phyloP scores from a whole-genome alignment of 2,888 invertebrate species.

The Microplitis manilae region DNA sequence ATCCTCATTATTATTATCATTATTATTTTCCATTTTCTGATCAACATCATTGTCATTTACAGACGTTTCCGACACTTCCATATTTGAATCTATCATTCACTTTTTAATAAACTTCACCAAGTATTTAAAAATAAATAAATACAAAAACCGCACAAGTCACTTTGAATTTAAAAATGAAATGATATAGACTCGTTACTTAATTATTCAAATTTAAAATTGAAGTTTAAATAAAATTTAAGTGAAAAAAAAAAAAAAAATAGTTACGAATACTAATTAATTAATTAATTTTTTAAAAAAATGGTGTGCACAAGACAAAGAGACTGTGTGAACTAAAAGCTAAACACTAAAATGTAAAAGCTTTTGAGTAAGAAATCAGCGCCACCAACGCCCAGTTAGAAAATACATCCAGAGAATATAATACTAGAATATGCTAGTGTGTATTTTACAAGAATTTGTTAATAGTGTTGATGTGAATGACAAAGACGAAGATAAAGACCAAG shows the following conservation, averaged over 20 bases:
- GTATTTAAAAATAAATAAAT: slow-evolving; percentile 8
- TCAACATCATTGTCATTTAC: slow-evolving; percentile 49
- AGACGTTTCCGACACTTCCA: slow-evolving; percentile 68
- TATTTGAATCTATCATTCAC: slow-evolving; percentile 46
- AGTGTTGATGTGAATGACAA: background rate
- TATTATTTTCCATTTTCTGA: slow-evolving; percentile 39
- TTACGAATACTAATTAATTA: slow-evolving; percentile 19
- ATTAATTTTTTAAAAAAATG: slow-evolving; percentile 16
- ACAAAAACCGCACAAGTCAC: slow-evolving; percentile 7
- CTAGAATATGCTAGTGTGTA: background rate
- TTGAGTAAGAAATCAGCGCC: slow-evolving; percentile 33
- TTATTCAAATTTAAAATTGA: background rate
- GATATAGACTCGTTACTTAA: too few species aligned
- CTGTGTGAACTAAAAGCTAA: slow-evolving; percentile 61
- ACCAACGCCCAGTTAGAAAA: slow-evolving; percentile 29
- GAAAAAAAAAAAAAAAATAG: slow-evolving; percentile 24
- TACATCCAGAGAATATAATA: background rate
- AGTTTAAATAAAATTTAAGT: background rate
- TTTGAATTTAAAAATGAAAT: background rate
- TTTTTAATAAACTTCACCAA: background rate
- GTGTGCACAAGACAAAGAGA: slow-evolving; percentile 64
- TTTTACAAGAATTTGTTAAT: background rate
- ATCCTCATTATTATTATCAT: slow-evolving; percentile 34
- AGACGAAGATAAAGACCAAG: background rate
- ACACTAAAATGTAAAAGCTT: slow-evolving; percentile 23